Evolutionary conservation across 2,888 invertebrate genomes (phyloP).

Genomic region (Watsonalla cultraria): DNA sequence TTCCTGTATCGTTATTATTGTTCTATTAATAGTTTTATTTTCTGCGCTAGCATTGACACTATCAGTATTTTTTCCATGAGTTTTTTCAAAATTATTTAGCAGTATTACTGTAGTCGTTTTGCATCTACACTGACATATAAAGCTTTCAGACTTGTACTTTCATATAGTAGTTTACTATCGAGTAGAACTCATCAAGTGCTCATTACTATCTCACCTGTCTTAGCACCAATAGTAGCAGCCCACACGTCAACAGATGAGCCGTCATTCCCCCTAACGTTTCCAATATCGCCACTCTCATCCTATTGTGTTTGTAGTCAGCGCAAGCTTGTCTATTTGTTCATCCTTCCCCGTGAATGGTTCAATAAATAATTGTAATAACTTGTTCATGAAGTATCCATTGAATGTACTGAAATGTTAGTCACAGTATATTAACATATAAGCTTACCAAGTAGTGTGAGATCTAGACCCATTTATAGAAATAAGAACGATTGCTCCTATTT

Average conservation of each 20-base stretch:
- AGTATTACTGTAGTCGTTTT: no score
- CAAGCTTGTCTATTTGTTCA: constrained; percentile 20
- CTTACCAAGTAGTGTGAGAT: no score
- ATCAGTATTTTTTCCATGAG: no score
- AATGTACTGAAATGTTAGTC: no score
- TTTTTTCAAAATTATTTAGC: no score
- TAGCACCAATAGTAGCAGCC: not conserved
- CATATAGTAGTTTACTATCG: not conserved
- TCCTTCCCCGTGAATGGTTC: not conserved
- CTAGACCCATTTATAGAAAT: no score
- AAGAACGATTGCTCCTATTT: no score
- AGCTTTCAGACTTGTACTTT: not conserved
- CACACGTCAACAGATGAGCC: constrained; percentile 21
- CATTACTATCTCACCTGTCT: not conserved
- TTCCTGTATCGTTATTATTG: no score
- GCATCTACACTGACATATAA: no score
- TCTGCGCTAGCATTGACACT: no score
- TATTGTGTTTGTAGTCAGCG: constrained; percentile 27
- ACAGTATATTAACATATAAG: no score
- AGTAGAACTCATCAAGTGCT: not conserved
- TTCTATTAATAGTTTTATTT: no score
- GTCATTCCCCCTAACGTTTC: constrained; percentile 16
- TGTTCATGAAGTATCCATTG: not conserved
- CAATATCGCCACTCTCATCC: constrained; percentile 23
- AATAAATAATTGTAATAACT: not conserved